Evolutionary conservation across 2,797 vertebrate species (phyloP).

Genomic region (Alectoris magna): DNA sequence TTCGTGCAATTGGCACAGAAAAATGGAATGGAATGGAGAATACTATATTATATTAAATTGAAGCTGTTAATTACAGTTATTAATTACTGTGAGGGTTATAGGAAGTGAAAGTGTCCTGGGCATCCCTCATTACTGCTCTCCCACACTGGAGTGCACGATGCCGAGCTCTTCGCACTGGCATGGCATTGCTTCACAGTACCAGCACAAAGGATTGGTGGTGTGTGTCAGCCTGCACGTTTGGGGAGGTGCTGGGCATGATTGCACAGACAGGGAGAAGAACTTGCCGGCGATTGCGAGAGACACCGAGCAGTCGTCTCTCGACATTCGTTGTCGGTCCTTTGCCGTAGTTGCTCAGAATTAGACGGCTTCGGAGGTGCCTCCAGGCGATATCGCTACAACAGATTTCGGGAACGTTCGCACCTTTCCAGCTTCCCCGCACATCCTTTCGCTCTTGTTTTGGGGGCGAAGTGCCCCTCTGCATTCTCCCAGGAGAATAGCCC

Average conservation of each 20-base stretch:
- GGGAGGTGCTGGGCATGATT: neutral
- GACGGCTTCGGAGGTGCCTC: neutral
- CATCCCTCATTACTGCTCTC: accelerated
- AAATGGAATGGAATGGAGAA: neutral
- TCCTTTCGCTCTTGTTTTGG: accelerated
- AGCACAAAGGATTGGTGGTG: neutral
- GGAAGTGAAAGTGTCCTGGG: neutral
- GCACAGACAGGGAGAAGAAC: neutral
- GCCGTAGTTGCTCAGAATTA: neutral
- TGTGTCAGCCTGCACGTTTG: accelerated
- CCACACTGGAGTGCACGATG: neutral
- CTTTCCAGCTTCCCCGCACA: accelerated
- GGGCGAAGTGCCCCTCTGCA: no score
- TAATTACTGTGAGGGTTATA: neutral
- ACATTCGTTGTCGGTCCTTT: neutral
- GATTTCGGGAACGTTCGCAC: neutral
- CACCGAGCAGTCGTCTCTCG: neutral
- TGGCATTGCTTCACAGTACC: neutral
- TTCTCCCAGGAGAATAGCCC: neutral
- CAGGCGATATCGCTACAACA: neutral
- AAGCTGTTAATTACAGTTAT: neutral
- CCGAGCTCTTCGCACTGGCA: neutral
- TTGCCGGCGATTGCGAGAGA: neutral
- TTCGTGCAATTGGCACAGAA: neutral
- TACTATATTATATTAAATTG: neutral